Base-by-base conservation (phyloP, 2,113 vertebrate genomes). In the Trematomus loennbergii region DNA sequence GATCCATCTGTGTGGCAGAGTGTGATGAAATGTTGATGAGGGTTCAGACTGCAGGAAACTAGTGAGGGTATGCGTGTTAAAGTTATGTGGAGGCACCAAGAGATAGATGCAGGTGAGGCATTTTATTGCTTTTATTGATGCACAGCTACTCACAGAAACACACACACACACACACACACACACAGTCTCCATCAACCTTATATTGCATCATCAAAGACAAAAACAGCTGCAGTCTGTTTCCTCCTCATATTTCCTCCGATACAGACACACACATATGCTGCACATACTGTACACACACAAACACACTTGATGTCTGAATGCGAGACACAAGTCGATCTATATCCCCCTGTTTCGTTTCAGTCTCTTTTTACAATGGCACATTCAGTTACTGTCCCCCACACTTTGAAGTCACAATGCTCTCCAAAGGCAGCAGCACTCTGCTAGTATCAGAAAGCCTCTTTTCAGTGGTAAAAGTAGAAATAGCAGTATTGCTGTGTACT, bases 201-300 rank as follows among this genome's bases (percentile, higher is more conserved):
- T 62, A 52, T 88, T 93, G 65, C 91, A 79, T 89, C 91, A 92
- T 91, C 79, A 89, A 91, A 91, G 78, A 84, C 72, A 77, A 78
- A 55, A 53, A 54, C 25, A 46, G 54, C 63, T 78, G 54, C 60
- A 49, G 72, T 88, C 67, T 43, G 45, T 71, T 81, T 57, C 72
- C 1, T 67, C 83, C 69, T 89, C 59, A 78, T 89, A 74, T 84
- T 40, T 83, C 72, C 25, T 20, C 62, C 29, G 2, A 61, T 6
- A 54, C 54, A 80, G 18, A 67, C 78, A 59, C 46, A 68, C 33
- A 61, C 18, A 68, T 50, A 71, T 11, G 63, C 25, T 64, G 59
- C 43, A 40, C 22, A 62, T 10, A 11, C 5, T 36, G 15, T 40
- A 65, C 12, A 54, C 54, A 79, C 20, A 67, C 80, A 55, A 25